phyloP scores from a whole-genome alignment of 1,140 invertebrate species.

The Drepana arcuata region DNA sequence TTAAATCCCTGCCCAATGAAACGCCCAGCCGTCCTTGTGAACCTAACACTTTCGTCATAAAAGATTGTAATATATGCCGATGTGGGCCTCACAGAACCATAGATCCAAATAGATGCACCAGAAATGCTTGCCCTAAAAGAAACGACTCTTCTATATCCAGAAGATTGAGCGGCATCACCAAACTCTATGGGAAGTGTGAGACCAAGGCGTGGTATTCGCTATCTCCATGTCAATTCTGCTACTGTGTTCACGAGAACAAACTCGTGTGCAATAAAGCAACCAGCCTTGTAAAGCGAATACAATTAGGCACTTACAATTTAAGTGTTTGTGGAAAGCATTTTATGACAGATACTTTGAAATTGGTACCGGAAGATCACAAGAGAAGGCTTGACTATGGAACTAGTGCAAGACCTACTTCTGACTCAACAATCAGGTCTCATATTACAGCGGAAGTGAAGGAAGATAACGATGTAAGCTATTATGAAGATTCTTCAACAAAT shows the following conservation, averaged over 20 bases:
- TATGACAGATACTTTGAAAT: constrained; percentile 21
- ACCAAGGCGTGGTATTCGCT: constrained; percentile 35
- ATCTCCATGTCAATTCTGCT: constrained; percentile 41
- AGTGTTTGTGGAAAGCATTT: constrained; percentile 28
- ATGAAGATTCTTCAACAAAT: too few species aligned
- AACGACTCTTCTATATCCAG: constrained; percentile 2
- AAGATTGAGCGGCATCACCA: constrained; percentile 12
- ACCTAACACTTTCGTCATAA: constrained; percentile 23
- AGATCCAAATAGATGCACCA: constrained; percentile 32
- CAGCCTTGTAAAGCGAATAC: constrained; percentile 9
- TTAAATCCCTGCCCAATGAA: constrained; percentile 3
- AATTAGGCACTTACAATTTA: constrained; percentile 26
- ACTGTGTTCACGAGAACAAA: constrained; percentile 34
- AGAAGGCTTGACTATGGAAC: neutral
- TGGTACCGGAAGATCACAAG: constrained; percentile 10
- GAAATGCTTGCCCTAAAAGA: constrained; percentile 21
- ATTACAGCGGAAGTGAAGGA: too few species aligned
- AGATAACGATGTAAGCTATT: too few species aligned
- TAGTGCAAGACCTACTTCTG: neutral
- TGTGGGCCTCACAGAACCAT: constrained; percentile 27
- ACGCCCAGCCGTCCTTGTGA: constrained; percentile 14
- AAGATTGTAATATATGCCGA: constrained; percentile 42
- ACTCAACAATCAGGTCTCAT: too few species aligned
- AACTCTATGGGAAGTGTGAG: constrained; percentile 23
- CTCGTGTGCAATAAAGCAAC: constrained; percentile 31